Evolutionary conservation across 1,140 invertebrate genomes (phyloP), one percentile per base, ranked within the genome.

Genomic region (Brachystomella parvula): DNA sequence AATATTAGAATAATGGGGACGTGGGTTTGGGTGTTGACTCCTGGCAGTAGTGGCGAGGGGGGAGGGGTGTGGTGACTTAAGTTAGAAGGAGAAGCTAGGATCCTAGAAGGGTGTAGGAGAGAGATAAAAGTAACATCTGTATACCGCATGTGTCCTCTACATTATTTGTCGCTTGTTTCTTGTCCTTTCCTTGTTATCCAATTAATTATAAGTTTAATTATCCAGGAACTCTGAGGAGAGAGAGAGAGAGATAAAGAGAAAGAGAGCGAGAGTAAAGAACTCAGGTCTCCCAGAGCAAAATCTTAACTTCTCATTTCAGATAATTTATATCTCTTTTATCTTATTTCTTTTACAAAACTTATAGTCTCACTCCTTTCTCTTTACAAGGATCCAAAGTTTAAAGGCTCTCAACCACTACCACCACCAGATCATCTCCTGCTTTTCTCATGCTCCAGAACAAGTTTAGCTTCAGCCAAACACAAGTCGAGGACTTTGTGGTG

Each of bases 141-240:
- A 47, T 30, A 32, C 44, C 62, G 47, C 35, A 63, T 47, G 62
- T 47, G 29, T 39, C 35, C 28, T 31, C 32, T 58, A 44, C 35
- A 32, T 64, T 56, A 31, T 32, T 47, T 61, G 59, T 39, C 24
- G 15, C 30, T 66, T 44, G 44, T 39, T 39, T 61, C 44, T 47
- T 61, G 59, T 61, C 61, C 30, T n/a, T 39, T 24, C 56, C 49
- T 59, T 67, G 49, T 60, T 53, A 59, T 39, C 61, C 56, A 33
- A 68, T 68, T 68, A 68, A 68, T 68, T 68, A 68, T 68, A 49
- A 57, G 33, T 68, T 68, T 68, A 68, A 68, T 68, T 68, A 68
- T 64, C 53, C 44, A 35, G 24, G 66, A 67, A 63, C 59, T 63
- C 63, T 67, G 49, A 21, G 49, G 26, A 56, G 21, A 21, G 26